Evolutionary conservation across 2,113 vertebrate genomes (phyloP).

Genomic region (Tautogolabrus adspersus): DNA sequence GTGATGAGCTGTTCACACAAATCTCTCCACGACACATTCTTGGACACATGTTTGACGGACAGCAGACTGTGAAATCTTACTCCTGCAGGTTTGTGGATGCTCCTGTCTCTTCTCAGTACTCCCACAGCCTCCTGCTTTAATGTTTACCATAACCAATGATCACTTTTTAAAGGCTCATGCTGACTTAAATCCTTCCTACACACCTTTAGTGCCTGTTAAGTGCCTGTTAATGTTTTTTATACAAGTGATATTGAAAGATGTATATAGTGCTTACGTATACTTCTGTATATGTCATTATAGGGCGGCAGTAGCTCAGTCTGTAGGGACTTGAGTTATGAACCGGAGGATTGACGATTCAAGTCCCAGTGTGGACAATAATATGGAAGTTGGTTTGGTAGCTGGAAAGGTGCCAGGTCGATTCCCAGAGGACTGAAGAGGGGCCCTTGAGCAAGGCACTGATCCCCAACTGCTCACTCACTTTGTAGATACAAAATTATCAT

Average conservation of each 20-base stretch:
- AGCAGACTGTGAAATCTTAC: neutral
- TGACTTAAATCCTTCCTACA: constrained; percentile 3
- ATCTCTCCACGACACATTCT: constrained; percentile 21
- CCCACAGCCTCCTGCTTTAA: constrained; percentile 13
- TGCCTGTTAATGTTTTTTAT: neutral
- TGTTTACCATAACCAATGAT: constrained; percentile 11
- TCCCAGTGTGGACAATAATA: no score
- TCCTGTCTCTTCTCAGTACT: neutral
- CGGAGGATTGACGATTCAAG: no score
- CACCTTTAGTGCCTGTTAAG: no score
- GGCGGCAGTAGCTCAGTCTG: no score
- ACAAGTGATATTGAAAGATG: neutral
- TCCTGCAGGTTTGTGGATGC: constrained; percentile 17
- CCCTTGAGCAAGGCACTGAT: no score
- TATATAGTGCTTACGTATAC: neutral
- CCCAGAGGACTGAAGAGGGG: no score
- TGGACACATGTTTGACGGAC: neutral
- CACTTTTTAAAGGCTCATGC: neutral
- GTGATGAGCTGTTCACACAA: constrained; percentile 27
- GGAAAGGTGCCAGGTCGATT: no score
- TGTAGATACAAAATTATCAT: neutral
- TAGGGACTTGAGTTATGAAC: no score
- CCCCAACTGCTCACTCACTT: neutral
- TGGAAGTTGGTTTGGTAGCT: no score
- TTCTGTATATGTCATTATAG: neutral